Conservation (phyloP, 2,888 invertebrate genomes). For the Suillia variegata region DNA sequence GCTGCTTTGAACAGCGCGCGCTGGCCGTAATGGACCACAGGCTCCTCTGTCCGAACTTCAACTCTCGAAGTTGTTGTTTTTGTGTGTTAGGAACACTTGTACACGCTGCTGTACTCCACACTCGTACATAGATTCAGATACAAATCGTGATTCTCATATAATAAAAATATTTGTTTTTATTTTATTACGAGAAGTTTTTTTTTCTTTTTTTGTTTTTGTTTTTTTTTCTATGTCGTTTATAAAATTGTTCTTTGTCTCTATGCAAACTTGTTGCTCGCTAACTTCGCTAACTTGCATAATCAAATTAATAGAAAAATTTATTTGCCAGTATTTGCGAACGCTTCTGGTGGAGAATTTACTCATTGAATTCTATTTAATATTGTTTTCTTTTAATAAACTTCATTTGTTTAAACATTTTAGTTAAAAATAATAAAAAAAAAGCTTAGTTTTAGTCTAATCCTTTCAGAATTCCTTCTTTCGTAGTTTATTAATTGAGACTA, state of each 20-base stretch:
- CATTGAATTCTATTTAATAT: too few species aligned
- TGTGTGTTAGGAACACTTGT: neutral
- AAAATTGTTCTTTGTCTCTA: neutral
- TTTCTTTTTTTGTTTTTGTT: too few species aligned
- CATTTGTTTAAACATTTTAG: too few species aligned
- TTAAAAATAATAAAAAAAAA: too few species aligned
- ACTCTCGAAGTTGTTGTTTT: constrained; percentile 10
- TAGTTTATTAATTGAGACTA: too few species aligned
- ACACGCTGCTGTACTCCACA: neutral
- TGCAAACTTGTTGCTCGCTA: too few species aligned
- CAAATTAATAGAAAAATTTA: neutral
- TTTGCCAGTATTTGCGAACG: too few species aligned
- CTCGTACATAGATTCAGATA: constrained; percentile 1
- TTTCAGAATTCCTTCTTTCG: too few species aligned
- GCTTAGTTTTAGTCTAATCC: too few species aligned
- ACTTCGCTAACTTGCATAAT: neutral
- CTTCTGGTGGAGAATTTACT: too few species aligned
- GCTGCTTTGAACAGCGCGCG: too few species aligned
- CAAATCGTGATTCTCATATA: constrained; percentile 6
- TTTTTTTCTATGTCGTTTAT: neutral
- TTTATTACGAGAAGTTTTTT: neutral
- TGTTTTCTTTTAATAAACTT: too few species aligned
- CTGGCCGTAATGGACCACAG: neutral
- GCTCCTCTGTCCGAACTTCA: neutral
- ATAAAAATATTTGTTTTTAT: neutral